phyloP scores from a whole-genome alignment of 2,797 vertebrate genomes.

The Graptemys geographica region DNA sequence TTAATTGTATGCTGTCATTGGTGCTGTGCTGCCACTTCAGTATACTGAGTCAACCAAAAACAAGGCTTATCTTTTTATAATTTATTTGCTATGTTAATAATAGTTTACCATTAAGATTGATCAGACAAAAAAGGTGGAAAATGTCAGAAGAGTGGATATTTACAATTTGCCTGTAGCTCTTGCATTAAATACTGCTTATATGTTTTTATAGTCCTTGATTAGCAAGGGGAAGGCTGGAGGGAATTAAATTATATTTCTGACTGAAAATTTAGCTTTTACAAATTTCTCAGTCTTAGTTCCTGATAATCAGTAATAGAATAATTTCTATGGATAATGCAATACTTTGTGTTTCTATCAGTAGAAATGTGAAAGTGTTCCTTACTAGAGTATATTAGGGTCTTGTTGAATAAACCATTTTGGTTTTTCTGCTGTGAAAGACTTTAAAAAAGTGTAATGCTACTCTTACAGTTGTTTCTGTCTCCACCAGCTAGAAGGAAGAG shows the following conservation, averaged over 20 bases:
- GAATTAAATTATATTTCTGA: not conserved
- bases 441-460: not conserved
- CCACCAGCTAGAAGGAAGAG: not conserved
- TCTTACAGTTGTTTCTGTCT: not conserved
- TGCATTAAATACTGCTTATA: not conserved
- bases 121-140: not conserved
- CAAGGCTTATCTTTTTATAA: constrained; percentile 23
- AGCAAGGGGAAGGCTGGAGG: not conserved
- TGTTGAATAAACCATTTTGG: not conserved
- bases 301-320: not conserved
- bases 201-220: not conserved
- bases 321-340: not conserved
- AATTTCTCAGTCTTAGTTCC: not conserved
- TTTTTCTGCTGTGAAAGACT: not conserved
- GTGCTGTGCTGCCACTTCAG: not conserved
- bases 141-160: not conserved
- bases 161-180: not conserved
- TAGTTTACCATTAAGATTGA: not conserved
- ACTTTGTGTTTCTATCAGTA: not conserved
- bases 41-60: not conserved
- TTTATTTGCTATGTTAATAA: constrained; percentile 22
- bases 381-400: not conserved
- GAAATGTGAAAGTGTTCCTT: not conserved
- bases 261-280: constrained; percentile 16
- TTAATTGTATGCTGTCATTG: constrained; percentile 17